phyloP scores from a whole-genome alignment of 2,888 invertebrate genomes.

The Villa cingulata region DNA sequence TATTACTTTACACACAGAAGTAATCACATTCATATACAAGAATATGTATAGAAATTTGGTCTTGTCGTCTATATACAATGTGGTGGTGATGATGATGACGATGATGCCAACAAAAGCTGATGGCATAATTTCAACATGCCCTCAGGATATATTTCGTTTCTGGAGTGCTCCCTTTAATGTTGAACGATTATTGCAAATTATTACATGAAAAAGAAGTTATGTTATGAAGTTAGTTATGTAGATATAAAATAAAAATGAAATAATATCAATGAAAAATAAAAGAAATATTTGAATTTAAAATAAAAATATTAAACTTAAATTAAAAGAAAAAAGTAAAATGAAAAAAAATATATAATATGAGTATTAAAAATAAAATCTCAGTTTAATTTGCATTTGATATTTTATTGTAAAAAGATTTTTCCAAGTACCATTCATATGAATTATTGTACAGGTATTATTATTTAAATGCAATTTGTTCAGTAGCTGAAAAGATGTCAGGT shows the following conservation, averaged over 20 bases:
- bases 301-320: neutral
- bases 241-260: no score
- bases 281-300: neutral
- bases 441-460: no score
- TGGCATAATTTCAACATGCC: slow-evolving; percentile 36
- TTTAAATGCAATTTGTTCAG: neutral
- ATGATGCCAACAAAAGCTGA: slow-evolving; percentile 23
- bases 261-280: neutral
- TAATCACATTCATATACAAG: no score
- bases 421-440: no score
- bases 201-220: neutral
- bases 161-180: slow-evolving; percentile 9
- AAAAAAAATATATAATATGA: no score
- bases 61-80: no score
- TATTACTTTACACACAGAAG: no score
- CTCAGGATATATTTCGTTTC: slow-evolving; percentile 28
- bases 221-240: no score
- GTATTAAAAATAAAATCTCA: neutral
- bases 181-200: slow-evolving; percentile 1
- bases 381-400: neutral
- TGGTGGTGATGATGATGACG: neutral
- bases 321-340: neutral
- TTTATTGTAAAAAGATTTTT: no score
- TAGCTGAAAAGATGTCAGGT: slow-evolving; percentile 3
- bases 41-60: no score